Percentiles rank a stretch among this genome's conserved stretches.
phyloP scores from a whole-genome alignment of 1,140 invertebrate genomes.

The Magallana ariakensis region DNA sequence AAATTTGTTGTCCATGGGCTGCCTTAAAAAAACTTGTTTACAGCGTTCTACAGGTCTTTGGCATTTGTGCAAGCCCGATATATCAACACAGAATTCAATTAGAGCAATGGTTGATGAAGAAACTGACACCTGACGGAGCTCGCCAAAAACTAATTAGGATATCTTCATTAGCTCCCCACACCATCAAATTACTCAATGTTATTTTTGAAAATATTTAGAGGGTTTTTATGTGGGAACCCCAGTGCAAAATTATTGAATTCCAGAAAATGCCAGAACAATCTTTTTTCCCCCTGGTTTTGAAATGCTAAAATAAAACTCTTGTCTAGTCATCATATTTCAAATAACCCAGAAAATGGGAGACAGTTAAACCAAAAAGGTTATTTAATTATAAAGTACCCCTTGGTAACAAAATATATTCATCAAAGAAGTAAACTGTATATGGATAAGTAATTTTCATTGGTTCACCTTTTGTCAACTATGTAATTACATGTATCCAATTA shows the following conservation, averaged over 20 bases:
- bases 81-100: neutral
- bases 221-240: neutral
- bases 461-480: no score
- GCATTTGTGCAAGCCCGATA: neutral
- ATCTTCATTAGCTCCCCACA: neutral
- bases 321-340: no score
- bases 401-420: no score
- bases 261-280: neutral
- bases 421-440: no score
- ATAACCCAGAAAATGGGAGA: no score
- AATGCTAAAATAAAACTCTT: no score
- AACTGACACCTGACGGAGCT: slow-evolving; percentile 17
- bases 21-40: neutral
- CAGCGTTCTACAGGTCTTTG: neutral
- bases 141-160: slow-evolving; percentile 17
- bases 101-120: neutral
- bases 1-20: neutral
- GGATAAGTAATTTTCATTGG: no score
- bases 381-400: no score
- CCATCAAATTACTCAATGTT: neutral
- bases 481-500: no score
- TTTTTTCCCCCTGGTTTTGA: no score
- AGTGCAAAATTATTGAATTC: neutral
- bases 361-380: no score
- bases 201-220: slow-evolving; percentile 29